These are phyloP conservation scores for Orchesella cincta DNA, from an alignment of 1,140 invertebrate species.

Conservation along the genomic window DNA sequence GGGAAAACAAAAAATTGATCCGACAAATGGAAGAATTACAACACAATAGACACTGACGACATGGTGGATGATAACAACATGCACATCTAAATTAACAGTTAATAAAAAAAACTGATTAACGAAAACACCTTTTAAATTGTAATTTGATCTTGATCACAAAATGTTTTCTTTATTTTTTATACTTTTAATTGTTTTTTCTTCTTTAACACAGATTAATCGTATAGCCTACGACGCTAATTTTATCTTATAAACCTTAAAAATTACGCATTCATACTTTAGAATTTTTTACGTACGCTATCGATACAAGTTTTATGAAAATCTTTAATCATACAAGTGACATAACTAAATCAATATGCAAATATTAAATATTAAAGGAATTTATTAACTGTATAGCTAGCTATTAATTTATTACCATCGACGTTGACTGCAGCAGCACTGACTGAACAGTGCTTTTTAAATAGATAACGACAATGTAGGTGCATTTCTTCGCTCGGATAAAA, in stretches of 20 bases:
- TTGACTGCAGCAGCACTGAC: too few relatives aligned
- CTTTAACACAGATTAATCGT: neutral
- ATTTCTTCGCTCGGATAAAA: too few relatives aligned
- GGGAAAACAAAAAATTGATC: neutral
- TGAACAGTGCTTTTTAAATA: too few relatives aligned
- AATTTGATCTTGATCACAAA: conserved; percentile 24
- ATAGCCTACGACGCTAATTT: neutral
- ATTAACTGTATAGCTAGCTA: too few relatives aligned
- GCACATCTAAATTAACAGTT: neutral
- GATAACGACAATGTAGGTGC: too few relatives aligned
- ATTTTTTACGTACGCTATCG: neutral
- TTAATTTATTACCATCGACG: too few relatives aligned
- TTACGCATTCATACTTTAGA: neutral
- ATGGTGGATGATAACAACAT: neutral
- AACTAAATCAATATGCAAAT: neutral
- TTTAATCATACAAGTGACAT: neutral
- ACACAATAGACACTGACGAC: neutral
- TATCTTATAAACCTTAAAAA: neutral
- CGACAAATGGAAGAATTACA: neutral
- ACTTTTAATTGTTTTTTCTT: neutral
- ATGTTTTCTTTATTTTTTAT: conserved; percentile 7
- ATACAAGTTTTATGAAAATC: neutral
- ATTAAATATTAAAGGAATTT: neutral
- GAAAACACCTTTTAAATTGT: conserved; percentile 19
- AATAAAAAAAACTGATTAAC: neutral